Evolutionary conservation across 2,797 vertebrate species (phyloP), one percentile per base, ranked within the genome.

Genomic region (Triplophysa bombifrons): DNA sequence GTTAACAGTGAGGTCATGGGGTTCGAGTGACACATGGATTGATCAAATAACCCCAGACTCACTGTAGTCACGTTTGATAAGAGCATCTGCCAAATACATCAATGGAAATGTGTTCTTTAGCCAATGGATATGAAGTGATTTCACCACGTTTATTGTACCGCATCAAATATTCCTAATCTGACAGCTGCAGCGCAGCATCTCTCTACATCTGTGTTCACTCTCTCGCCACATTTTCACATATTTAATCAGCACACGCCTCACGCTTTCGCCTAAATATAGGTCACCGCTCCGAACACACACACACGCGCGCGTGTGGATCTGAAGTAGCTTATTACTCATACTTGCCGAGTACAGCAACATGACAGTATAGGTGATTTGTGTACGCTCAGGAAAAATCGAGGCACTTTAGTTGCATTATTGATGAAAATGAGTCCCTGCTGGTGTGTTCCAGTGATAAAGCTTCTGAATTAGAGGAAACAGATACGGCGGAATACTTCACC

Each of bases 231-330:
- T 85, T 72, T 17, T 65, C 60, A 61, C 60, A 61, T 61, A 82
- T 86, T 84, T 72, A 82, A 81, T 78, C 80, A 77, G 80, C 50
- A 48, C 74, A 72, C 34, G 80, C 82, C 80, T 78, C 22, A 46
- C 72, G 68, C 53, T 80, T 79, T 72, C 10, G 67, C 71, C 78
- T 80, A 82, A 86, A 86, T 86, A 84, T 86, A 86, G 84, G 82
- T 80, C 84, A 85, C 74, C 11, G 70, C 38, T 30, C 80, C 30
- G 63, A 80, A 69, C 66, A 27, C 41, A 73, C 41, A 73, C 13
- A 48, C 46, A 55, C 13, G 11, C 13, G 27, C 67, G 6, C 19
- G 20, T 67, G n/a, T 22, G 27, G 55, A 79, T 85, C 67, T 61
- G 79, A 67, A 66, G 82, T 67, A 67, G 71, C 81, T 80, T 51